phyloP scores from a whole-genome alignment of 2,797 vertebrate genomes.

The Anabas testudineus region DNA sequence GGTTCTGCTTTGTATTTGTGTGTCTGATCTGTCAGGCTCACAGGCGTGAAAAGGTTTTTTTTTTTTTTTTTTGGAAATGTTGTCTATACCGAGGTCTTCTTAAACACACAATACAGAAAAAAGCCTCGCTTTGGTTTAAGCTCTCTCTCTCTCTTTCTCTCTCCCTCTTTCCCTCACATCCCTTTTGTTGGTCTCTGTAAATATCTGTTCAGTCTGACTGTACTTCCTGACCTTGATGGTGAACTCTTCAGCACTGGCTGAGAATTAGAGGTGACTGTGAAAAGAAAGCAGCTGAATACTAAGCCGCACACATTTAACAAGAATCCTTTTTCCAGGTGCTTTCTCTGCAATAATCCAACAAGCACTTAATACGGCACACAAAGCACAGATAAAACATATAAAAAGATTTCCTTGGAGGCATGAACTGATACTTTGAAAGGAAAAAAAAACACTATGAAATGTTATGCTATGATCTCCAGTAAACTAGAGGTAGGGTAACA shows the following conservation, averaged over 20 bases:
- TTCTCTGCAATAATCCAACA: conserved; percentile 31
- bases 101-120: conserved; percentile 46
- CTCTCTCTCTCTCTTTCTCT: conserved; percentile 5
- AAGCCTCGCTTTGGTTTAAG: conserved; percentile 36
- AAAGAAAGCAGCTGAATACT: conserved; percentile 43
- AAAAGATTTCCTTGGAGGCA: conserved; percentile 33
- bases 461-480: conserved; percentile 16
- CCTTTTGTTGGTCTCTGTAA: conserved; percentile 60
- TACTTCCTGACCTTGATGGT: conserved; percentile 60
- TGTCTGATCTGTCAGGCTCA: conserved; percentile 60
- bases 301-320: conserved; percentile 52
- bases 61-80: conserved; percentile 23
- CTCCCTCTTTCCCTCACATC: not conserved
- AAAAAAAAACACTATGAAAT: conserved; percentile 30
- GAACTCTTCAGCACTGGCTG: conserved; percentile 43
- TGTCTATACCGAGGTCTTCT: conserved; percentile 35
- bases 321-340: conserved; percentile 13
- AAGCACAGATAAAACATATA: conserved; percentile 24
- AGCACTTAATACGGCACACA: conserved; percentile 22
- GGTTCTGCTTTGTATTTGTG: conserved; percentile 58
- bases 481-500: conserved; percentile 17
- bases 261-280: conserved; percentile 51
- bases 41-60: conserved; percentile 40
- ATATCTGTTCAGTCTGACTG: conserved; percentile 54
- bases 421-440: conserved; percentile 18